phyloP scores from a whole-genome alignment of 2,113 vertebrate species.

The Heterotilapia buettikoferi region DNA sequence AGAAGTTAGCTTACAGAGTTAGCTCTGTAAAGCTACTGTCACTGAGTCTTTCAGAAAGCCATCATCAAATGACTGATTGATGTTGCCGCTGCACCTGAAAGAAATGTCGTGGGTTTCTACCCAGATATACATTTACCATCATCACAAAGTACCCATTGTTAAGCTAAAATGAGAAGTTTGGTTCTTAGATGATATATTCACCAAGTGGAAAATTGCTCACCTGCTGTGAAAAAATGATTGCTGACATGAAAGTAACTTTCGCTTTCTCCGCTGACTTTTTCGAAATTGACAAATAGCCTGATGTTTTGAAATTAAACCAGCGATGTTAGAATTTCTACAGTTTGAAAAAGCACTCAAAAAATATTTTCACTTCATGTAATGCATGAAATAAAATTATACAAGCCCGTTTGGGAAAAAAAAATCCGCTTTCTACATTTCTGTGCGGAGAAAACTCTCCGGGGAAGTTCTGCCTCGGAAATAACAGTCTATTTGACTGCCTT shows the following conservation, averaged over 20 bases:
- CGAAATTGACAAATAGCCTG: background rate
- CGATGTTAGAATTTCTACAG: background rate
- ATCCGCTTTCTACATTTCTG: conserved; percentile 5
- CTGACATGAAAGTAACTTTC: conserved; percentile 18
- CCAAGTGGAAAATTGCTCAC: conserved; percentile 12
- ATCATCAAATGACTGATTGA: conserved; percentile 6
- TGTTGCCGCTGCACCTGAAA: background rate
- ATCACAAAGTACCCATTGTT: background rate
- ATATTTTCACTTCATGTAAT: background rate
- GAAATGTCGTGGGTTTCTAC: background rate
- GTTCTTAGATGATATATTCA: background rate
- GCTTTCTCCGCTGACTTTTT: conserved; percentile 1
- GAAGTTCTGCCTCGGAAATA: conserved; percentile 29
- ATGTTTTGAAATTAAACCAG: conserved; percentile 37
- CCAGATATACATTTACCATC: background rate
- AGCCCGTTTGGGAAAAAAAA: background rate
- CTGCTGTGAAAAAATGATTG: conserved; percentile 28
- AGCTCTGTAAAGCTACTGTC: background rate
- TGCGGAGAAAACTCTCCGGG: conserved; percentile 19
- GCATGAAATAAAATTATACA: conserved; percentile 39
- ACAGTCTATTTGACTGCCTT: conserved; percentile 26
- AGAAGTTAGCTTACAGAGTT: background rate
- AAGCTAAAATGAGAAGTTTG: conserved; percentile 16
- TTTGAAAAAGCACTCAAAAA: conserved; percentile 11
- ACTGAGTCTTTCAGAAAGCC: conserved; percentile 15